A percentile compares a stretch with the other conserved stretches of the same genome.
phyloP scores from a whole-genome alignment of 2,888 invertebrate genomes.

The Celastrina argiolus region DNA sequence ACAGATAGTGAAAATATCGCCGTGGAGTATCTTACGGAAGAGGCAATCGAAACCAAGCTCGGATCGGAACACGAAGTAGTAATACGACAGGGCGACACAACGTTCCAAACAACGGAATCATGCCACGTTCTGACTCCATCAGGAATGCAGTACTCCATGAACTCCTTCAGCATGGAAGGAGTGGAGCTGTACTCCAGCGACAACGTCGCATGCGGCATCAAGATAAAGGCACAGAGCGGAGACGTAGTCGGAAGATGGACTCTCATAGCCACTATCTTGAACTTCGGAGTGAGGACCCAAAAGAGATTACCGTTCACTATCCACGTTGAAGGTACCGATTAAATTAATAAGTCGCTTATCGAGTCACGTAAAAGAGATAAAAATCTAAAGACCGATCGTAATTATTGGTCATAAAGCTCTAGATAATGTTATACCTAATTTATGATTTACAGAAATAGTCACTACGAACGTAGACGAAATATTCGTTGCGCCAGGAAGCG shows the following conservation, averaged over 20 bases:
- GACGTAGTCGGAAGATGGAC: conserved; percentile 52
- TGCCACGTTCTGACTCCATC: conserved; percentile 50
- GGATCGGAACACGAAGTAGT: conserved; percentile 4
- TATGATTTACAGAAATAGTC: conserved; percentile 46
- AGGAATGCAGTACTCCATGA: conserved; percentile 43
- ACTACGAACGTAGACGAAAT: conserved; percentile 41
- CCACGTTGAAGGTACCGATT: conserved; percentile 52
- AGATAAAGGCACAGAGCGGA: conserved; percentile 41
- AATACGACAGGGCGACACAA: background rate
- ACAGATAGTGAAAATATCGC: background rate
- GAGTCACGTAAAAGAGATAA: conserved; percentile 57
- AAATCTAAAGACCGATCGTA: conserved; percentile 18
- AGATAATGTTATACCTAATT: conserved; percentile 23
- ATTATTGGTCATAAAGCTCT: conserved; percentile 18
- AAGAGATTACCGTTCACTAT: conserved; percentile 51
- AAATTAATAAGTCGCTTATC: conserved; percentile 42
- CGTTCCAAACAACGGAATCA: conserved; percentile 38
- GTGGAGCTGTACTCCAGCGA: conserved; percentile 40
- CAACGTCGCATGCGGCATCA: conserved; percentile 46
- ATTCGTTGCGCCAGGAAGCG: conserved; percentile 45
- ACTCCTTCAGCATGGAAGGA: conserved; percentile 42
- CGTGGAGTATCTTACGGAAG: conserved; percentile 7
- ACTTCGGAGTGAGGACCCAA: conserved; percentile 41
- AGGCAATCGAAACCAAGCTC: conserved; percentile 12
- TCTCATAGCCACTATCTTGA: conserved; percentile 47